Base-by-base conservation (phyloP, 2,797 vertebrate genomes). In the Parotocinclus haroldoi region DNA sequence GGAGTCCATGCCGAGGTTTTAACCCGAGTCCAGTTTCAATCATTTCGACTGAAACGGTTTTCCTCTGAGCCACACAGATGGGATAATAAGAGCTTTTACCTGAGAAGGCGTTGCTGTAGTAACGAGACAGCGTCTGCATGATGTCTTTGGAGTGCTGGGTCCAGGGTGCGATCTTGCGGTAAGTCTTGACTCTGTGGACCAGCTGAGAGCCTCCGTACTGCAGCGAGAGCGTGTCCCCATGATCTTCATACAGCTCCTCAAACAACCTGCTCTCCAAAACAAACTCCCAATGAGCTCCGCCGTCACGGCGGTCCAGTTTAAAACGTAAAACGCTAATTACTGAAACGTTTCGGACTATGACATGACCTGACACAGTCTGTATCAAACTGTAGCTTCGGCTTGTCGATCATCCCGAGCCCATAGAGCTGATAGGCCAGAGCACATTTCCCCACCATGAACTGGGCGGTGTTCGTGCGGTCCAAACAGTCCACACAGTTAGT, bases 361-460 rank as follows among this genome's bases (percentile, higher is more conserved):
- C n/a, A n/a, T n/a, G n/a, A 98, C 96, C 96, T 93, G 72, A 98
- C 95, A 60, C 95, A 95, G 78, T 99, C 96, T 0, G 95, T 99
- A 72, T 99, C 97, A 82, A 99, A 98, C 56, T 98, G 94, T 12
- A 99, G 87, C 72, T 94, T 98, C 6, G 96, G 96, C 78, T 96
- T 98, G 86, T 98, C 95, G 18, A 95, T 96, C 86, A 99, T 79
- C 55, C 95, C 97, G 42, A 98, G 77, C 0, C 95, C 96, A 62
- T 95, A 98, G 0, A 98, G 92, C 64, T 99, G 96, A 83, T 96
- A 99, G 7, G 96, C 96, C 77, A 99, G 82, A 3, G 96, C 96
- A 81, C 96, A 99, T 67, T 99, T 99, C 7, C 96, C 96, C 84
- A 99, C 96, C 97, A 99, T 98, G 74, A 99, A 99, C 44, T 99